Conservation (phyloP, 1,140 invertebrate genomes). For the Drosophila neocordata region DNA sequence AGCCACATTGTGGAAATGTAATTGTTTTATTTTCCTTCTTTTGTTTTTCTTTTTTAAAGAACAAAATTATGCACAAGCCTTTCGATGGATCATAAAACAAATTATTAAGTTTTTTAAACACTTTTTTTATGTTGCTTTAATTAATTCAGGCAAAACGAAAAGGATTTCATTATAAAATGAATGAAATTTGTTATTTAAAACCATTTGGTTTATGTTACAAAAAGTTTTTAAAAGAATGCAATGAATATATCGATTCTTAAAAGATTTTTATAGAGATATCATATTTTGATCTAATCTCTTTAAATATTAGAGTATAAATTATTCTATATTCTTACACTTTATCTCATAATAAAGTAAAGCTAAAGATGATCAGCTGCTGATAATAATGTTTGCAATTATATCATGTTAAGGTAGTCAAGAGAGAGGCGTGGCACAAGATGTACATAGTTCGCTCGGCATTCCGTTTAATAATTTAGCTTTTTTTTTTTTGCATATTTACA, state of each 20-base stretch:
- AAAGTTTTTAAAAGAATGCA: too few species aligned
- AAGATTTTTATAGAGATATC: too few species aligned
- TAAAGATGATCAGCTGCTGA: conserved; percentile 42
- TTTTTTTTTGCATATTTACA: conserved; percentile 43
- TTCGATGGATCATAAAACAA: conserved; percentile 48
- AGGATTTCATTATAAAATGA: too few species aligned
- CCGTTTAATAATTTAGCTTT: background rate
- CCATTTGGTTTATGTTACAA: too few species aligned
- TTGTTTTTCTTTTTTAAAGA: conserved; percentile 28
- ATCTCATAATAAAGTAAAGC: conserved; percentile 12
- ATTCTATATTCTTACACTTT: background rate
- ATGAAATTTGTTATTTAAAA: too few species aligned
- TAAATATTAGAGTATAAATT: too few species aligned
- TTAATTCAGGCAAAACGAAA: background rate
- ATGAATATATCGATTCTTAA: too few species aligned
- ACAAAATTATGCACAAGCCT: conserved; percentile 62
- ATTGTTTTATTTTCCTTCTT: conserved; percentile 57
- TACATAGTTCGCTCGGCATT: background rate
- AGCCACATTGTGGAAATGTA: conserved; percentile 42
- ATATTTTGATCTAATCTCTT: too few species aligned
- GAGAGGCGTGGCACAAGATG: conserved; percentile 29
- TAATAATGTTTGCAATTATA: conserved; percentile 67
- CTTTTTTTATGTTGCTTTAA: background rate
- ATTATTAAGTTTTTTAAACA: conserved; percentile 36
- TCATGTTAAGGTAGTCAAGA: conserved; percentile 16